Conservation (phyloP, 2,797 vertebrate species). For the Hybognathus amarus region DNA sequence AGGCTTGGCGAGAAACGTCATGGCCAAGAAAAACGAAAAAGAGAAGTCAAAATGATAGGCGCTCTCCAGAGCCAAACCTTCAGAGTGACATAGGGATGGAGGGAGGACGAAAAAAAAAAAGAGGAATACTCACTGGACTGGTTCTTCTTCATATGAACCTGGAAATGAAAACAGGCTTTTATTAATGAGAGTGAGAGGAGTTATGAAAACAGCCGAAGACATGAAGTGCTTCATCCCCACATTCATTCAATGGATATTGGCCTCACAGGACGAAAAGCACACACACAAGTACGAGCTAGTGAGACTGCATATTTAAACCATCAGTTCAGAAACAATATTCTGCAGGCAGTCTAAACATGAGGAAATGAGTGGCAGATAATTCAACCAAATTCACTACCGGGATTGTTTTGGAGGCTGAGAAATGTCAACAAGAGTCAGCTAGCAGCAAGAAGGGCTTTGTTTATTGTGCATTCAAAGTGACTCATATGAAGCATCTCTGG, state of each 20-base stretch:
- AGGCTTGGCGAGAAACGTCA: constrained; percentile 68
- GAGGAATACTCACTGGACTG: constrained; percentile 91
- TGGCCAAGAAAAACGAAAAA: constrained; percentile 70
- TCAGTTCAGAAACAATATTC: constrained; percentile 29
- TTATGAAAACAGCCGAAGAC: constrained; percentile 52
- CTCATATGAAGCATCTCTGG: constrained; percentile 28
- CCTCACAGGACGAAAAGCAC: constrained; percentile 33
- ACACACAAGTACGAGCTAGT: neutral
- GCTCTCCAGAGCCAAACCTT: constrained; percentile 58
- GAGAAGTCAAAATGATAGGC: constrained; percentile 61
- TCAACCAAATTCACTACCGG: constrained; percentile 15
- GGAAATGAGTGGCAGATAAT: constrained; percentile 36
- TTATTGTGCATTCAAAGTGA: constrained; percentile 30
- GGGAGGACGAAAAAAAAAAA: constrained; percentile 9
- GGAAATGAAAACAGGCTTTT: constrained; percentile 71
- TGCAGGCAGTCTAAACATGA: constrained; percentile 38
- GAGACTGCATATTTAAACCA: constrained; percentile 20
- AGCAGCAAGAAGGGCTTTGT: constrained; percentile 30
- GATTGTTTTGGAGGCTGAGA: constrained; percentile 41
- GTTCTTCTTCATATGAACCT: constrained; percentile 93
- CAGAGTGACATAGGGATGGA: constrained; percentile 45
- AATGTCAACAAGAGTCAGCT: constrained; percentile 44
- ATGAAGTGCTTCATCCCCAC: constrained; percentile 40
- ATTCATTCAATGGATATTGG: constrained; percentile 41
- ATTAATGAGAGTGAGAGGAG: constrained; percentile 60